These are phyloP conservation scores for Idaea aversata DNA, from an alignment of 2,888 invertebrate genomes.

Conservation along the genomic window DNA sequence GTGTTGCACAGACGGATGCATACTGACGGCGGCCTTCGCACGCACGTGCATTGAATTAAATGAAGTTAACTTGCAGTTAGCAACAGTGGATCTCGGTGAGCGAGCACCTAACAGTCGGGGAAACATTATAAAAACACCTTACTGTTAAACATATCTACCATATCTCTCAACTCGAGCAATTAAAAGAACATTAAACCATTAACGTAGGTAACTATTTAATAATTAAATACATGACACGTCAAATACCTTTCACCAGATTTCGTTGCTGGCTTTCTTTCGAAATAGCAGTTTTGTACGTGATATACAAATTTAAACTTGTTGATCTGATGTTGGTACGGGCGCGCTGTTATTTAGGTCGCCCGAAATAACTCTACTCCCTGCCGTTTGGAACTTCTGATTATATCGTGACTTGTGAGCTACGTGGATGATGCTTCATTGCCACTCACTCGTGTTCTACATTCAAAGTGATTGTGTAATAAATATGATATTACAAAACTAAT, in stretches of 20 bases:
- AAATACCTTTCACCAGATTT: background rate
- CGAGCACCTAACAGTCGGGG: conserved; percentile 1
- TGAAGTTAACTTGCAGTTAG: conserved; percentile 12
- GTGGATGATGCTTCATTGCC: conserved; percentile 17
- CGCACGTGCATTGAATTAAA: conserved; percentile 57
- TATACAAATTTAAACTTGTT: conserved; percentile 44
- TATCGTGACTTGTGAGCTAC: conserved; percentile 16
- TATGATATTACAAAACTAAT: too few species aligned
- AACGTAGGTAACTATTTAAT: background rate
- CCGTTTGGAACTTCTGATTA: conserved; percentile 43
- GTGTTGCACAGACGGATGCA: conserved; percentile 55
- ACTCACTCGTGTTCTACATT: conserved; percentile 8
- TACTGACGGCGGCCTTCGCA: conserved; percentile 53
- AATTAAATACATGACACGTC: background rate
- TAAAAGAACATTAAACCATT: background rate
- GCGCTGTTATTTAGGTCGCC: conserved; percentile 75
- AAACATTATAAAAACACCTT: background rate
- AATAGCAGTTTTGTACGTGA: conserved; percentile 20
- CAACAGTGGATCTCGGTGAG: background rate
- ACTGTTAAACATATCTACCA: background rate
- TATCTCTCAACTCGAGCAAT: background rate
- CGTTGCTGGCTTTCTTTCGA: background rate
- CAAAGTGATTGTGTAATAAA: background rate
- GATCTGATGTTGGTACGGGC: conserved; percentile 45
- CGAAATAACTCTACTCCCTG: conserved; percentile 65